phyloP scores from a whole-genome alignment of 2,888 invertebrate species.

The Trachelus troglodyta region DNA sequence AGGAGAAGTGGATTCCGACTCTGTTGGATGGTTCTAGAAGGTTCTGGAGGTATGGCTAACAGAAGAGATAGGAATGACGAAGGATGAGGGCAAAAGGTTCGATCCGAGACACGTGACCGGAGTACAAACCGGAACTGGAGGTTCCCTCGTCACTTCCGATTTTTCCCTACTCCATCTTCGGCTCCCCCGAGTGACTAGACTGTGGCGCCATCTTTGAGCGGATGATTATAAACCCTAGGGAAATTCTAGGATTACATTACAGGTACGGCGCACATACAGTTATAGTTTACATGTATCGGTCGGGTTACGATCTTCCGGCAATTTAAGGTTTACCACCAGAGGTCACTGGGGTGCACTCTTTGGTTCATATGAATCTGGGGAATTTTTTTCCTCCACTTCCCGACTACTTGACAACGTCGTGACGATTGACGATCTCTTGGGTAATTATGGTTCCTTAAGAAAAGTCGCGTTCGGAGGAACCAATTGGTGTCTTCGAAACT shows the following conservation, averaged over 20 bases:
- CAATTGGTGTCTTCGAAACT: no score
- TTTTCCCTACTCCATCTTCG: not conserved
- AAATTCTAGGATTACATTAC: not conserved
- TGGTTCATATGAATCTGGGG: no score
- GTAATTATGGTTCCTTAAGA: no score
- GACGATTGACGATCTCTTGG: no score
- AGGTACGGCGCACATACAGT: no score
- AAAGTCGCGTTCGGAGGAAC: no score
- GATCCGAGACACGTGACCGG: conserved; percentile 18
- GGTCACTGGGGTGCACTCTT: no score
- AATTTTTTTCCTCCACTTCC: no score
- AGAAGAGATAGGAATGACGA: conserved; percentile 1
- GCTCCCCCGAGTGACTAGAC: not conserved
- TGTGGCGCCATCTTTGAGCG: not conserved
- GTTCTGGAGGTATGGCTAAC: not conserved
- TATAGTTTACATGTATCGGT: no score
- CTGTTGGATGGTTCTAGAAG: not conserved
- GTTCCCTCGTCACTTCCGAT: not conserved
- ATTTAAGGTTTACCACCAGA: no score
- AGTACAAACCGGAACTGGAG: conserved; percentile 19
- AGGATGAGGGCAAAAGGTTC: conserved; percentile 17
- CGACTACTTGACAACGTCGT: no score
- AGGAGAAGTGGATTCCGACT: not conserved
- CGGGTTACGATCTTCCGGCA: no score
- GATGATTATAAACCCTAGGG: not conserved